These are phyloP conservation scores for Trematomus loennbergii DNA, from an alignment of 2,113 vertebrate species.

Conservation along the genomic window DNA sequence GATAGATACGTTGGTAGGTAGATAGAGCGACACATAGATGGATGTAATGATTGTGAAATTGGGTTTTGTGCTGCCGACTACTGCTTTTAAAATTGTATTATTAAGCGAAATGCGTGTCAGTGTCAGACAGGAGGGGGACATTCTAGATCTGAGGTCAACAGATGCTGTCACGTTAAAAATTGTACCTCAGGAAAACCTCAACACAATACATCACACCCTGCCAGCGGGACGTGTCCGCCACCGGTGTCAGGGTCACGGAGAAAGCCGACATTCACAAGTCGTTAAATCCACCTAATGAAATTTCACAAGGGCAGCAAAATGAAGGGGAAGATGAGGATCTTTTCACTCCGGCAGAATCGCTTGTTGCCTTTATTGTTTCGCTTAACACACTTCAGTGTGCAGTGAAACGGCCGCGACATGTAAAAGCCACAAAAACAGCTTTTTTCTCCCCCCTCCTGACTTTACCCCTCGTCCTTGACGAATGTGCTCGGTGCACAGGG, in stretches of 20 bases:
- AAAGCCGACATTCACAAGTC: slow-evolving; percentile 78
- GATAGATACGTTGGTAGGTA: neutral
- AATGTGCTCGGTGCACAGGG: slow-evolving; percentile 74
- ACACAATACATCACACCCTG: slow-evolving; percentile 77
- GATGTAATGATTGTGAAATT: neutral
- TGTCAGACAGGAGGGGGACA: slow-evolving; percentile 41
- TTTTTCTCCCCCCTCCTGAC: slow-evolving; percentile 47
- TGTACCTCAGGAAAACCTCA: slow-evolving; percentile 64
- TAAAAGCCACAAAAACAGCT: slow-evolving; percentile 65
- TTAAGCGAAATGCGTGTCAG: slow-evolving; percentile 44
- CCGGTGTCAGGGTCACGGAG: slow-evolving; percentile 78
- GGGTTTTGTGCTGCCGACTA: neutral
- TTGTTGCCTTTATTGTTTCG: slow-evolving; percentile 67
- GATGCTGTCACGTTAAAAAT: slow-evolving; percentile 76
- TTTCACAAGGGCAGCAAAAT: slow-evolving; percentile 78
- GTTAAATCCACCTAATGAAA: slow-evolving; percentile 82
- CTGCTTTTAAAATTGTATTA: slow-evolving; percentile 63
- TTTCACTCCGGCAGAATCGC: slow-evolving; percentile 61
- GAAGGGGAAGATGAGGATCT: slow-evolving; percentile 70
- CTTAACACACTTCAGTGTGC: slow-evolving; percentile 42
- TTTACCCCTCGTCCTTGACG: slow-evolving; percentile 77
- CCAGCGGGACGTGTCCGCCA: slow-evolving; percentile 60
- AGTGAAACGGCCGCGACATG: slow-evolving; percentile 60
- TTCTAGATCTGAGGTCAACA: slow-evolving; percentile 67
- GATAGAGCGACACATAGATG: neutral